Evolutionary conservation across 2,888 invertebrate genomes (phyloP).

Genomic region (Standfussiana lucernea): DNA sequence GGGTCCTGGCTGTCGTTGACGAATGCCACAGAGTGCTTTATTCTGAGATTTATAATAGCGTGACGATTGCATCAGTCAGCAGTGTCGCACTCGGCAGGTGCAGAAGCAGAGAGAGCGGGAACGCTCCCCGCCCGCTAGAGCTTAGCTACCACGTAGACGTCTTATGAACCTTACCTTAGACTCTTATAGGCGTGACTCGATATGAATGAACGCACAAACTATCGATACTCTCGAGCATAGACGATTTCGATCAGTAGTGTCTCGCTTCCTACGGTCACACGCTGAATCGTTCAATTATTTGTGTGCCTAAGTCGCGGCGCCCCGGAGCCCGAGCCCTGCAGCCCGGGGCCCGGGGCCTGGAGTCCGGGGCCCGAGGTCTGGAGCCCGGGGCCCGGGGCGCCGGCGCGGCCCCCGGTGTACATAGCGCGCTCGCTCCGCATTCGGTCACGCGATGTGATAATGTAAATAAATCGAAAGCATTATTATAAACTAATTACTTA

Average conservation of each 20-base stretch:
- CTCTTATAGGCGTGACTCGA: constrained; percentile 73
- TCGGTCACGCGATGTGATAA: constrained; percentile 82
- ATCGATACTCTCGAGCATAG: constrained; percentile 51
- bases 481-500: constrained; percentile 74
- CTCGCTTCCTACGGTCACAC: constrained; percentile 68
- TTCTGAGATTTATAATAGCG: constrained; percentile 46
- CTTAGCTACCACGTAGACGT: constrained; percentile 78
- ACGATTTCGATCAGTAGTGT: constrained; percentile 64
- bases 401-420: constrained; percentile 1
- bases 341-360: not conserved
- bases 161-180: constrained; percentile 73
- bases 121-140: constrained; percentile 72
- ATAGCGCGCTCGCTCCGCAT: constrained; percentile 67
- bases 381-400: not conserved
- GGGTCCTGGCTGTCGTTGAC: constrained; percentile 42
- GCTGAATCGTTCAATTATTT: constrained; percentile 77
- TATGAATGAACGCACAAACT: constrained; percentile 80
- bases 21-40: constrained; percentile 64
- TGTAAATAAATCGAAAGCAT: constrained; percentile 81
- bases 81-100: constrained; percentile 45
- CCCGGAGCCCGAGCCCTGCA: not conserved
- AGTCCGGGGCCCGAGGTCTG: not conserved
- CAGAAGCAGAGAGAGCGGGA: constrained; percentile 34
- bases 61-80: constrained; percentile 44
- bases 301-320: constrained; percentile 72